These are phyloP conservation scores for Panagrolaimus sp. DNA, from an alignment of 1,140 invertebrate species.

Conservation along the genomic window DNA sequence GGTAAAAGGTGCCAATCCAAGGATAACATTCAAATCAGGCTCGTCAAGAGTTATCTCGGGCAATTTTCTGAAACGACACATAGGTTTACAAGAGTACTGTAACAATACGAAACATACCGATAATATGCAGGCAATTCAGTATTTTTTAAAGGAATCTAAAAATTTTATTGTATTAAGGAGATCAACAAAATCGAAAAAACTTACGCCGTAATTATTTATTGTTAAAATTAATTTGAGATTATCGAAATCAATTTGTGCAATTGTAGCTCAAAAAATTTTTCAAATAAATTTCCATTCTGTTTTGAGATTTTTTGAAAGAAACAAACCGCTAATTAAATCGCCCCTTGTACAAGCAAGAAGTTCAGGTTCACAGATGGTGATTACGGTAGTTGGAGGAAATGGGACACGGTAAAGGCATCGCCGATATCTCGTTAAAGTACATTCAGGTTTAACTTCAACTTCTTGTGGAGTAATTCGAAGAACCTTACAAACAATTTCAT, in stretches of 20 bases:
- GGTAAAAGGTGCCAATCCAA: background rate
- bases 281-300: too few species aligned
- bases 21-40: background rate
- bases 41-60: background rate
- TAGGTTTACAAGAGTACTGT: too few species aligned
- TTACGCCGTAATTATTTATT: constrained; percentile 4
- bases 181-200: too few species aligned
- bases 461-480: background rate
- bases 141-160: background rate
- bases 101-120: background rate
- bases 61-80: background rate
- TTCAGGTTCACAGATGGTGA: background rate
- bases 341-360: background rate
- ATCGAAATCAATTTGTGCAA: constrained; percentile 6
- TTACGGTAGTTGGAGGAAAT: background rate
- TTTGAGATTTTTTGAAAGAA: background rate
- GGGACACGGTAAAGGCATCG: constrained; percentile 1
- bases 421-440: constrained; percentile 5
- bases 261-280: constrained; percentile 8
- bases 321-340: constrained; percentile 9
- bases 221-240: background rate
- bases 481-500: constrained; percentile 7
- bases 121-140: constrained; percentile 6
- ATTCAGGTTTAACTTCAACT: constrained; percentile 5
- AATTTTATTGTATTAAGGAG: too few species aligned